Evolutionary conservation across 2,888 invertebrate genomes (phyloP).

Genomic region (Trachelus troglodyta): DNA sequence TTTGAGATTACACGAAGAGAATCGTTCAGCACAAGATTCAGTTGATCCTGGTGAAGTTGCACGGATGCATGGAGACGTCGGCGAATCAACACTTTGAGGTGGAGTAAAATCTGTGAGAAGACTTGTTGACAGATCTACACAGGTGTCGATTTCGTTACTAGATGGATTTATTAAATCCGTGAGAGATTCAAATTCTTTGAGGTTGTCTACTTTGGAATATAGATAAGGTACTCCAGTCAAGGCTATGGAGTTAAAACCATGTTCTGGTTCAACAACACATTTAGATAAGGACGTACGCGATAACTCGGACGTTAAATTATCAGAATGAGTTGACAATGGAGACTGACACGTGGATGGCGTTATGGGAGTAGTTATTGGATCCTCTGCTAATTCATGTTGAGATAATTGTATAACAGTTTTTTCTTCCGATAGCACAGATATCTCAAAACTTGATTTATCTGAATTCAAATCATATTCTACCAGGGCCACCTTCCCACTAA

Average conservation of each 20-base stretch:
- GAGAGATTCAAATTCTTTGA: slow-evolving; percentile 22
- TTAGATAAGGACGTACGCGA: slow-evolving; percentile 20
- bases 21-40: background rate
- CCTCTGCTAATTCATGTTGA: slow-evolving; percentile 12
- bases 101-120: slow-evolving; percentile 14
- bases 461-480: slow-evolving; percentile 26
- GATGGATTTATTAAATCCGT: slow-evolving; percentile 15
- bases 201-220: slow-evolving; percentile 24
- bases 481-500: slow-evolving; percentile 19
- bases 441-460: slow-evolving; percentile 17
- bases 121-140: slow-evolving; percentile 8
- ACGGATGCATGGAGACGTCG: slow-evolving; percentile 12
- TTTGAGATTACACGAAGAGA: background rate
- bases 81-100: slow-evolving; percentile 19
- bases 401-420: slow-evolving; percentile 14
- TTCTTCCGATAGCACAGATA: slow-evolving; percentile 20
- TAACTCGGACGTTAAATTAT: slow-evolving; percentile 21
- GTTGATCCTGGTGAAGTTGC: slow-evolving; percentile 8
- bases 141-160: background rate
- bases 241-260: slow-evolving; percentile 23
- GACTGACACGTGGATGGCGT: slow-evolving; percentile 17
- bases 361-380: slow-evolving; percentile 21
- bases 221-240: slow-evolving; percentile 24
- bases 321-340: slow-evolving; percentile 20
- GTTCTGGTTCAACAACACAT: slow-evolving; percentile 15